A percentile compares a stretch with the other conserved stretches of the same genome.
Evolutionary conservation across 2,113 vertebrate genomes (phyloP).

Genomic region (rabbit (Oryctolagus cuniculus)): mOryCun1.1 NC_091439.1:19776501-19777000

Average conservation of each 20-base stretch:
- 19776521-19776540: not conserved
- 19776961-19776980: slow-evolving; percentile 1
- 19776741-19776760: not conserved
- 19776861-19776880: not conserved
- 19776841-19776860: too few species aligned
- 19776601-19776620: not conserved
- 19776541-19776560: not conserved
- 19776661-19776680: not conserved
- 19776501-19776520: not conserved
- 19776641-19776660: not conserved
- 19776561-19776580: not conserved
- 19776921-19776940: not conserved
- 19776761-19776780: not conserved
- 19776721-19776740: not conserved
- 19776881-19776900: not conserved
- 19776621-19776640: not conserved
- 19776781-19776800: not conserved
- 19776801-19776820: not conserved
- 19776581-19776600: not conserved
- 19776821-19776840: not conserved
- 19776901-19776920: not conserved
- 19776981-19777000: not conserved
- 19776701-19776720: not conserved
- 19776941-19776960: slow-evolving; percentile 1
- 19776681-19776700: not conserved